Evolutionary conservation across 2,888 invertebrate genomes (phyloP), one percentile per base, ranked within the genome.

Genomic region (Venusia cambrica): DNA sequence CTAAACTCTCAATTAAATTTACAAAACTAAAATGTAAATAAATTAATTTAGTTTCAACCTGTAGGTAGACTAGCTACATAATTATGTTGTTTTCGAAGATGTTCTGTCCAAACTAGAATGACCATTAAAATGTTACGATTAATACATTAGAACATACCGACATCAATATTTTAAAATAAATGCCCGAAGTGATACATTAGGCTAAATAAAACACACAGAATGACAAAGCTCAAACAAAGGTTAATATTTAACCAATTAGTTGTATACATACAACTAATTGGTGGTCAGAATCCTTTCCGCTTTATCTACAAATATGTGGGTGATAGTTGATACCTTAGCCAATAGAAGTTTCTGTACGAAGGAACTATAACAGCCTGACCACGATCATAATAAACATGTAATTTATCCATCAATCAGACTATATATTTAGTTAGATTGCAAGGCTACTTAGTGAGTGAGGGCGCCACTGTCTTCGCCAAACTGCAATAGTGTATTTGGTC

Each of bases 151-250:
- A 30, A 47, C 41, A 48, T 47, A 54, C 48, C 54, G 48, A 62
- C 51, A 48, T 49, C 54, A 40, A 47, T 45, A 40, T 48, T 55
- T 62, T 52, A 45, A 62, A 62, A 65, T 73, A 74, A 74, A 73
- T 73, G 73, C 73, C 65, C 38, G 56, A 62, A 58, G 31, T 38
- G 31, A 43, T 39, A 41, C 35, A 45, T 38, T 37, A 38, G 45
- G 40, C 45, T 32, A 50, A 45, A 43, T 33, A 37, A 37, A 21
- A 25, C 51, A 60, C 55, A 61, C 51, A 65, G 57, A 68, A 26
- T 21, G 15, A 30, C 19, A 62, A 60, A 69, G 68, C 69, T 54
- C 57, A 56, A 51, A 46, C 25, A 32, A 60, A 51, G 48, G 47
- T n/a, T n/a, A n/a, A 34, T 51, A 57, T 27, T 48, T 66, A 59